Evolutionary conservation across 2,888 invertebrate species (phyloP), one percentile per base, ranked within the genome.

Genomic region (Tanypteryx hageni): DNA sequence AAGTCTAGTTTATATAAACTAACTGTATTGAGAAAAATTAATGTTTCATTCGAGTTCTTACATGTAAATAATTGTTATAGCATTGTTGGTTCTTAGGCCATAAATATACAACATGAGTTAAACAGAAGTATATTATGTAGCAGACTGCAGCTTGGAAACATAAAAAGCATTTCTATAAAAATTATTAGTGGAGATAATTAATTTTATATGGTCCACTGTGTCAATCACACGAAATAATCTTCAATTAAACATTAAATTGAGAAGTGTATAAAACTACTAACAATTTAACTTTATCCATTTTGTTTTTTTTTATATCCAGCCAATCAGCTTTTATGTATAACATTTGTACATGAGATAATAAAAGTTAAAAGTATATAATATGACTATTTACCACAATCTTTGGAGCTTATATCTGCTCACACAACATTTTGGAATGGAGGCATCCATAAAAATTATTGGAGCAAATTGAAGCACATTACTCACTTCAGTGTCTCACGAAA

Each of bases 271-370:
- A 89, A 89, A 18, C 44, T 89, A 89, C 18, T n/a, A 64, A 89
- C 89, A 89, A 89, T 56, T 83, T 44, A 83, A 83, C 9, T 18
- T 18, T 16, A 31, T n/a, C 61, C 31, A 68, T 89, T n/a, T 56
- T 89, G n/a, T 64, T 64, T 64, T 64, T 64, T 76, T 31, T 44
- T 64, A 59, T 64, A 16, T 16, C 22, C 64, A 64, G 44, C 64
- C 64, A 89, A 89, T 89, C 64, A 89, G 31, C 44, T 44, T 89
- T 64, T 64, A 68, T 44, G 31, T 59, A 86, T 86, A 86, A 89
- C 89, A 31, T 89, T 89, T 89, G 68, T 89, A 89, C 89, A 89
- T n/a, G 64, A 89, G 61, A 89, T 68, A 89, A 89, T 89, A 89
- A 68, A 89, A 68, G 64, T 89, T 89, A 89, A 44, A 89, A 85